Evolutionary conservation across 1,140 invertebrate species (phyloP).

Genomic region (Pteromalus puparum): DNA sequence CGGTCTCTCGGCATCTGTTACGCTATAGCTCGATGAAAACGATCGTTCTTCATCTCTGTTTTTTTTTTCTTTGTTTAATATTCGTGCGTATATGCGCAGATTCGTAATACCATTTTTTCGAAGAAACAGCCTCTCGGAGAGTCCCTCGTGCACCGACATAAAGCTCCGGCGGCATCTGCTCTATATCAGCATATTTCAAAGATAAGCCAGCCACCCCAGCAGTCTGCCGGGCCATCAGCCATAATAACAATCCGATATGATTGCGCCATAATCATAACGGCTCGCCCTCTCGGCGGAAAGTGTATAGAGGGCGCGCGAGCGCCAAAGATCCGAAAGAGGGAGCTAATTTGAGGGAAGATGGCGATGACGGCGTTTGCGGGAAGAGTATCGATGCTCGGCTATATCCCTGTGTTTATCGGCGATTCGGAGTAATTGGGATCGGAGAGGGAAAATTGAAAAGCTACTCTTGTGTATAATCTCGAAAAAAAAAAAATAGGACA

Average conservation of each 20-base stretch:
- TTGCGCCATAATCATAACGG: constrained; percentile 74
- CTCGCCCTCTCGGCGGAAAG: constrained; percentile 12
- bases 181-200: constrained; percentile 76
- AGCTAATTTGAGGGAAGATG: constrained; percentile 19
- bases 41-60: neutral
- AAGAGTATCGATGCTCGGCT: constrained; percentile 3
- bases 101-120: neutral
- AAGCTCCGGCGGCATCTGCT: constrained; percentile 34
- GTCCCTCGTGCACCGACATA: constrained; percentile 38
- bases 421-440: neutral
- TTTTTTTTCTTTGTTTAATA: neutral
- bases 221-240: constrained; percentile 68
- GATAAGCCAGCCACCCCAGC: constrained; percentile 70
- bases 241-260: constrained; percentile 77
- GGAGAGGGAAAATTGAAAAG: neutral
- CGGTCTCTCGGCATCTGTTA: neutral
- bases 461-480: neutral
- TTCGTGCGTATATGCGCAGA: too few relatives aligned
- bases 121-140: constrained; percentile 26
- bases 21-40: neutral
- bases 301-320: neutral
- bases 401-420: neutral
- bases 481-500: neutral
- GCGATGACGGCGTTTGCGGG: constrained; percentile 1
- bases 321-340: neutral